A percentile compares a stretch with the other conserved stretches of the same genome.
Evolutionary conservation across 2,113 vertebrate genomes (phyloP).

Genomic region (Melanotaenia duboulayi): DNA sequence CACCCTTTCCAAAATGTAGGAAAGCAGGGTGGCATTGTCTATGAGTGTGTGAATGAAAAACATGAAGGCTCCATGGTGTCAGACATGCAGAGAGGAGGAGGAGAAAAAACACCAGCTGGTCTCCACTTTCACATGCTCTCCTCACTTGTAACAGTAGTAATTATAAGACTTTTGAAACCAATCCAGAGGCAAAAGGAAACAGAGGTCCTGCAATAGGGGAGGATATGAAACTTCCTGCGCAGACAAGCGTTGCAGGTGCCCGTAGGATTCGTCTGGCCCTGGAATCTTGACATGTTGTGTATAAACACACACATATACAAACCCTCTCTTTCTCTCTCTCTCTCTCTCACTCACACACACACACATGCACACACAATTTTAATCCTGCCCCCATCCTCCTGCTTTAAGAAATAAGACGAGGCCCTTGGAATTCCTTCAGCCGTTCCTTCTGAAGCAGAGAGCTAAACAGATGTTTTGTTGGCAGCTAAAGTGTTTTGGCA

Average conservation of each 20-base stretch:
- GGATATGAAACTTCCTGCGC: constrained; percentile 90
- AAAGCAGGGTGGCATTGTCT: constrained; percentile 67
- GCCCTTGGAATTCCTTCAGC: constrained; percentile 77
- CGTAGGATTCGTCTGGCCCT: constrained; percentile 79
- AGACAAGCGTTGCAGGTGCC: constrained; percentile 87
- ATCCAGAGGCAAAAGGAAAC: constrained; percentile 81
- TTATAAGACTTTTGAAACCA: constrained; percentile 81
- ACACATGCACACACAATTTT: background rate
- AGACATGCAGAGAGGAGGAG: constrained; percentile 74
- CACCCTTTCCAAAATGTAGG: constrained; percentile 55
- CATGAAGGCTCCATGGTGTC: constrained; percentile 69
- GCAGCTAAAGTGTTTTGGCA: constrained; percentile 78
- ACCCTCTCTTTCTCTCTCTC: background rate
- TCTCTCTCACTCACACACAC: background rate
- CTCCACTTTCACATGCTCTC: constrained; percentile 76
- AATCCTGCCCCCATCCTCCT: background rate
- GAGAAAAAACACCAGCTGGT: constrained; percentile 75
- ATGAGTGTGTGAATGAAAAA: constrained; percentile 67
- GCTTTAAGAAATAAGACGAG: constrained; percentile 28
- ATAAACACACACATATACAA: constrained; percentile 63
- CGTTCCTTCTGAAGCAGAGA: constrained; percentile 76
- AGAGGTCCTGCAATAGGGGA: constrained; percentile 84
- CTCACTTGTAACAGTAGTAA: constrained; percentile 75
- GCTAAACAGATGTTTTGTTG: constrained; percentile 87
- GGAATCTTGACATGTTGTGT: constrained; percentile 82